Conservation (phyloP, 2,888 invertebrate genomes). For the Cephalotes varians region DNA sequence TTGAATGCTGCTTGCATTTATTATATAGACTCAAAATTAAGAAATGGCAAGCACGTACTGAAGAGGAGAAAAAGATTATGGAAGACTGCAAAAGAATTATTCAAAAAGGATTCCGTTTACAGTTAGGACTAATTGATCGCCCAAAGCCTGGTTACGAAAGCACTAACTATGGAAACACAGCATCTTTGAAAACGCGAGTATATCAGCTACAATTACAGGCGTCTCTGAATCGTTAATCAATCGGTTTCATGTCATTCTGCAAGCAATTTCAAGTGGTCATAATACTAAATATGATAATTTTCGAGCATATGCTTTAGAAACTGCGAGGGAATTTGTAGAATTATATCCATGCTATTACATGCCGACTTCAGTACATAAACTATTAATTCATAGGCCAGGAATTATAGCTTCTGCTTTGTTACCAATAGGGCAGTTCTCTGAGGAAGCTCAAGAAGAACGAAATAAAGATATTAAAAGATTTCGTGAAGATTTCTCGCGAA, state of each 20-base stretch:
- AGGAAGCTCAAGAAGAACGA: not conserved
- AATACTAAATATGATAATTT: too few relatives aligned
- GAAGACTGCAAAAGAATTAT: too few relatives aligned
- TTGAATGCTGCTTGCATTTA: too few relatives aligned
- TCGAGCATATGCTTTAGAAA: not conserved
- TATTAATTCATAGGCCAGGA: not conserved
- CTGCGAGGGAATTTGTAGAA: not conserved
- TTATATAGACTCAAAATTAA: too few relatives aligned
- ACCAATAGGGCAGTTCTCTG: not conserved
- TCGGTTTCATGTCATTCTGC: too few relatives aligned
- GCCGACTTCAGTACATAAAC: not conserved
- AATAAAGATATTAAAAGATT: not conserved
- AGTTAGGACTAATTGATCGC: not conserved
- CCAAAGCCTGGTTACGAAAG: not conserved
- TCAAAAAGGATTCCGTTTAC: too few relatives aligned
- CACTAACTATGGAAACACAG: not conserved
- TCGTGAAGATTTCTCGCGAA: slow-evolving; percentile 27
- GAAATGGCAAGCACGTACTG: too few relatives aligned
- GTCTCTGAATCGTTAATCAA: too few relatives aligned
- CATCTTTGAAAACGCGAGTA: too few relatives aligned
- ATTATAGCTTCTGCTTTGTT: not conserved
- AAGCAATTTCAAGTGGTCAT: too few relatives aligned
- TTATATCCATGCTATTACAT: not conserved
- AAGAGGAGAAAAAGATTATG: too few relatives aligned
- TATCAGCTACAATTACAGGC: too few relatives aligned